Percentiles rank a stretch among this genome's conserved stretches.
phyloP scores from a whole-genome alignment of 2,797 vertebrate genomes.

The Bradypus variegatus region DNA sequence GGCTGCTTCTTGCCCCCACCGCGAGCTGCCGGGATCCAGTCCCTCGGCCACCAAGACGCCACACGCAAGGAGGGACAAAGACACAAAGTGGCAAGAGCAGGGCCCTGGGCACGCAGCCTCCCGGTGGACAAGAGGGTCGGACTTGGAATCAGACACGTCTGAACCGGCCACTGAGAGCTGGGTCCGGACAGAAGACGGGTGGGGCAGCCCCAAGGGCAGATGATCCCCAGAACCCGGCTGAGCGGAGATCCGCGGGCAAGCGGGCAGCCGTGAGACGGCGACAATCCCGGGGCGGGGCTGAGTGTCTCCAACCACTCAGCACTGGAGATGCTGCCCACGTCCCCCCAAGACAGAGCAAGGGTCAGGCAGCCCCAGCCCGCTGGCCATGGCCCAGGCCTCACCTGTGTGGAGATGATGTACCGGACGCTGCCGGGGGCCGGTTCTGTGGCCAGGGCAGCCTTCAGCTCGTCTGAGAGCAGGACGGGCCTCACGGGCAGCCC shows the following conservation, averaged over 20 bases:
- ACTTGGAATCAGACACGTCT: too few relatives aligned
- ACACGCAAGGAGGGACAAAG: neutral
- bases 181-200: neutral
- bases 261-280: too few relatives aligned
- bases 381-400: slow-evolving; percentile 54
- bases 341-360: too few relatives aligned
- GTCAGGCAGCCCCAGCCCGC: too few relatives aligned
- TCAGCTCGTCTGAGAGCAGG: slow-evolving; percentile 76
- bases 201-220: neutral
- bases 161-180: neutral
- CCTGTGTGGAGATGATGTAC: slow-evolving; percentile 90
- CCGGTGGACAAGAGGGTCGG: too few relatives aligned
- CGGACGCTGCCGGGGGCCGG: slow-evolving; percentile 76
- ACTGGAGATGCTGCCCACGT: too few relatives aligned
- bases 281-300: too few relatives aligned
- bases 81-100: too few relatives aligned
- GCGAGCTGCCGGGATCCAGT: accelerated
- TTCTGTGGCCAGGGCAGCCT: slow-evolving; percentile 73
- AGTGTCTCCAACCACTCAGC: too few relatives aligned
- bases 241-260: too few relatives aligned
- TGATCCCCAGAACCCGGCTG: too few relatives aligned
- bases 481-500: slow-evolving; percentile 76
- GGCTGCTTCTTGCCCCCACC: too few relatives aligned
- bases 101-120: neutral
- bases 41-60: accelerated